phyloP scores from a whole-genome alignment of 2,113 vertebrate species.

The Nematolebias whitei region DNA sequence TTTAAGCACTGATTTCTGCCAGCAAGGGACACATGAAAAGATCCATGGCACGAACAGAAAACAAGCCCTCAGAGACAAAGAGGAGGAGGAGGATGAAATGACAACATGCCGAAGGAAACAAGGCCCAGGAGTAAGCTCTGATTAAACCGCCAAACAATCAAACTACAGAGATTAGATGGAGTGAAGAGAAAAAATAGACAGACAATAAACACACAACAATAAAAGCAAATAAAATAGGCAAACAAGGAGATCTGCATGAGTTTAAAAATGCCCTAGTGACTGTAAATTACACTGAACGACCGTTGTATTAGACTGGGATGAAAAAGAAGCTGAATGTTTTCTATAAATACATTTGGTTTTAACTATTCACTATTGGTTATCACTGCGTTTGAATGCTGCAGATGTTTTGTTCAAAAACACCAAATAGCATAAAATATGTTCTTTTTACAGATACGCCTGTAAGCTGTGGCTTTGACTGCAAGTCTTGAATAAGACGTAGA shows the following conservation, averaged over 20 bases:
- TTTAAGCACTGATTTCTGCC: conserved; percentile 50
- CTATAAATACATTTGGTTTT: not conserved
- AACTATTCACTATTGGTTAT: not conserved
- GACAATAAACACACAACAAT: conserved; percentile 31
- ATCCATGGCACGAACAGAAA: conserved; percentile 62
- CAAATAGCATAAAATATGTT: not conserved
- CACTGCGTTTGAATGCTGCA: not conserved
- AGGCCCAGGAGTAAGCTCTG: conserved; percentile 51
- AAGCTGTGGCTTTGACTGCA: too few relatives aligned
- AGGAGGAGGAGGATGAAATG: conserved; percentile 47
- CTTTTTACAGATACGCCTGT: too few relatives aligned
- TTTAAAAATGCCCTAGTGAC: conserved; percentile 42
- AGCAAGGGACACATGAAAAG: conserved; percentile 54
- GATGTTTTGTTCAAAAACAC: not conserved
- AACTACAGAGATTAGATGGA: conserved; percentile 41
- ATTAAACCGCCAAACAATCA: conserved; percentile 67
- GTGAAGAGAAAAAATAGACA: not conserved
- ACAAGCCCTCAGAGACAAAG: conserved; percentile 61
- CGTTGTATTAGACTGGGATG: conserved; percentile 18
- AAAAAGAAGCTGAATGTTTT: conserved; percentile 19
- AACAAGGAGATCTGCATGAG: conserved; percentile 23
- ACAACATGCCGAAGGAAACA: conserved; percentile 43
- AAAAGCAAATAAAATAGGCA: conserved; percentile 50
- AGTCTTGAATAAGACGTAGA: too few relatives aligned
- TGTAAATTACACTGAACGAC: conserved; percentile 34